Evolutionary conservation across 2,113 vertebrate genomes (phyloP).

Genomic region (Esox niger): DNA sequence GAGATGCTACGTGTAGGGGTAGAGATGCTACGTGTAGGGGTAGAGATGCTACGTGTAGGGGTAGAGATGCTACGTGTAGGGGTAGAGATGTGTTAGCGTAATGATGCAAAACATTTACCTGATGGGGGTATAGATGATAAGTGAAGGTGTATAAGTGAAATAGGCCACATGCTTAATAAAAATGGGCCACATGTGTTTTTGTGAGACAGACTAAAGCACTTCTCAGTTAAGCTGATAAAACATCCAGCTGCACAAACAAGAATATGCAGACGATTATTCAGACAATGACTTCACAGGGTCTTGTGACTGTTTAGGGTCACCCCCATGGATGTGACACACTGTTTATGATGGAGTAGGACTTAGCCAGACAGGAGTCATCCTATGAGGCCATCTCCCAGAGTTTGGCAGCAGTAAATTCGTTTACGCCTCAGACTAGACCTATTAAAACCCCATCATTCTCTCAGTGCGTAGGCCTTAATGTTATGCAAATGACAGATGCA

Average conservation of each 20-base stretch:
- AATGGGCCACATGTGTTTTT: no score
- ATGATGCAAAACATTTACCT: no score
- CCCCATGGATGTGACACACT: slow-evolving; percentile 1
- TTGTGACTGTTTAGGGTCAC: slow-evolving; percentile 53
- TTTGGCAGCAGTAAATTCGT: slow-evolving; percentile 57
- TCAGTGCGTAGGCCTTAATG: slow-evolving; percentile 37
- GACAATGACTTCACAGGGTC: slow-evolving; percentile 36
- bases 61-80: no score
- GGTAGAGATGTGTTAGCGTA: no score
- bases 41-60: no score
- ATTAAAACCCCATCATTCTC: slow-evolving; percentile 52
- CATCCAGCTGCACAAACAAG: not conserved
- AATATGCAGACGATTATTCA: not conserved
- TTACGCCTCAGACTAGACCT: slow-evolving; percentile 59
- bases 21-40: no score
- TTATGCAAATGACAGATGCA: slow-evolving; percentile 47
- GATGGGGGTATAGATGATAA: no score
- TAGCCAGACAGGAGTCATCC: slow-evolving; percentile 56
- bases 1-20: no score
- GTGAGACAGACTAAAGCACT: no score
- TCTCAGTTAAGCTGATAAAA: not conserved
- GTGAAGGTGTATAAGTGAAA: no score
- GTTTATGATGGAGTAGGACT: slow-evolving; percentile 44
- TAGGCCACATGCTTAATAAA: no score
- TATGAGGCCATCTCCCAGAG: slow-evolving; percentile 38